Evolutionary conservation across 2,888 invertebrate species (phyloP).

Genomic region (Tenthredo distinguenda): DNA sequence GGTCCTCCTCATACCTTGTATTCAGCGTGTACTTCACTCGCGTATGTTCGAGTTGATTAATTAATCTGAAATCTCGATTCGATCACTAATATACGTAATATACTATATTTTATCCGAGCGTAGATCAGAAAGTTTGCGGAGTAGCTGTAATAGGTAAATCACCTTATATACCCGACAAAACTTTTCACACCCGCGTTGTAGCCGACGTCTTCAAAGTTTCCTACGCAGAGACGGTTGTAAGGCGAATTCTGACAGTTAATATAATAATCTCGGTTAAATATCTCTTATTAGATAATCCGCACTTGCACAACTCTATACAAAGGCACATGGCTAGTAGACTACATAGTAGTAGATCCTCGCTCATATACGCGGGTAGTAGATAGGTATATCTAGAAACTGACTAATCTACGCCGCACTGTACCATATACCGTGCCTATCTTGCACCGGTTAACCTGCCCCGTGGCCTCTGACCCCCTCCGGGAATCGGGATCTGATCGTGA

Average conservation of each 20-base stretch:
- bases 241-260: slow-evolving; percentile 17
- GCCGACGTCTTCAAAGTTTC: slow-evolving; percentile 1
- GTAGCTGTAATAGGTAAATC: background rate
- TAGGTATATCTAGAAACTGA: background rate
- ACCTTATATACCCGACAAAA: background rate
- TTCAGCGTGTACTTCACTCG: background rate
- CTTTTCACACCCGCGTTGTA: slow-evolving; percentile 1
- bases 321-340: background rate
- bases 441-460: slow-evolving; percentile 35
- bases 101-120: background rate
- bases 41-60: background rate
- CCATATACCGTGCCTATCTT: background rate
- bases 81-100: background rate
- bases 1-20: background rate
- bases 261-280: slow-evolving; percentile 29
- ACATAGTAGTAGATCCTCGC: background rate
- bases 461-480: slow-evolving; percentile 29
- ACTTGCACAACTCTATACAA: slow-evolving; percentile 51
- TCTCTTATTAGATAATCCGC: slow-evolving; percentile 53
- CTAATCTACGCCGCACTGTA: slow-evolving; percentile 31
- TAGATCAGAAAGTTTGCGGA: background rate
- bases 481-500: slow-evolving; percentile 43
- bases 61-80: background rate
- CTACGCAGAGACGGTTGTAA: background rate
- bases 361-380: background rate